Conservation (phyloP, 2,888 invertebrate species). For the Ferrisia virgata region DNA sequence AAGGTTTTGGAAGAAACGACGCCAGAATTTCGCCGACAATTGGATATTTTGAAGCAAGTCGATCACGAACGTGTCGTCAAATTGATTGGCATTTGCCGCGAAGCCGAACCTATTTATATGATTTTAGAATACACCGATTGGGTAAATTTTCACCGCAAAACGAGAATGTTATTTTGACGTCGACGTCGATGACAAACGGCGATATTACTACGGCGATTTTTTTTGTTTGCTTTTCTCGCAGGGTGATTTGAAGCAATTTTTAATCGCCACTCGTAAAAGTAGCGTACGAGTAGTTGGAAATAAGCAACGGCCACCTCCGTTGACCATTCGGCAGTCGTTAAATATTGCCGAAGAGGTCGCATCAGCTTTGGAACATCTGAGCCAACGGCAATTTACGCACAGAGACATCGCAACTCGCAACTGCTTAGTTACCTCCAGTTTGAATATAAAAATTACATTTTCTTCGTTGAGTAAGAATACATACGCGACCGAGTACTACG, state of each 20-base stretch:
- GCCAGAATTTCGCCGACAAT: conserved; percentile 83
- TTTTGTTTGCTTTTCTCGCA: conserved; percentile 54
- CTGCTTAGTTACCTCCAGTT: conserved; percentile 77
- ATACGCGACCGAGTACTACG: conserved; percentile 85
- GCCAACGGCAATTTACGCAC: conserved; percentile 76
- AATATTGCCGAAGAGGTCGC: conserved; percentile 74
- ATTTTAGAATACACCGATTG: conserved; percentile 89
- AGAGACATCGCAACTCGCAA: conserved; percentile 89
- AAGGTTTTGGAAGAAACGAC: conserved; percentile 74
- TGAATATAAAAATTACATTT: conserved; percentile 79
- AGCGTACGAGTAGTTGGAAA: conserved; percentile 48
- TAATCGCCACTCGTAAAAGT: conserved; percentile 63
- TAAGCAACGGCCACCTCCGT: conserved; percentile 50
- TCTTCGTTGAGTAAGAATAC: conserved; percentile 78
- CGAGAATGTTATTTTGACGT: too few relatives aligned
- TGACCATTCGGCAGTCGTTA: conserved; percentile 61
- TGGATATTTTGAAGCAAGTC: conserved; percentile 81
- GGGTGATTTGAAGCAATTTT: conserved; percentile 90
- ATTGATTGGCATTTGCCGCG: conserved; percentile 76
- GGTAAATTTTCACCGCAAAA: conserved; percentile 60
- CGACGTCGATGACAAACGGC: too few relatives aligned
- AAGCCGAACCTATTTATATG: conserved; percentile 82
- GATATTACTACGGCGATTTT: neutral
- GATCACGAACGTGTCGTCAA: conserved; percentile 77
- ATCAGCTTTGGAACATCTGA: conserved; percentile 74